Base-by-base conservation (phyloP, 2,888 invertebrate genomes). In the Ceraclea dissimilis region DNA sequence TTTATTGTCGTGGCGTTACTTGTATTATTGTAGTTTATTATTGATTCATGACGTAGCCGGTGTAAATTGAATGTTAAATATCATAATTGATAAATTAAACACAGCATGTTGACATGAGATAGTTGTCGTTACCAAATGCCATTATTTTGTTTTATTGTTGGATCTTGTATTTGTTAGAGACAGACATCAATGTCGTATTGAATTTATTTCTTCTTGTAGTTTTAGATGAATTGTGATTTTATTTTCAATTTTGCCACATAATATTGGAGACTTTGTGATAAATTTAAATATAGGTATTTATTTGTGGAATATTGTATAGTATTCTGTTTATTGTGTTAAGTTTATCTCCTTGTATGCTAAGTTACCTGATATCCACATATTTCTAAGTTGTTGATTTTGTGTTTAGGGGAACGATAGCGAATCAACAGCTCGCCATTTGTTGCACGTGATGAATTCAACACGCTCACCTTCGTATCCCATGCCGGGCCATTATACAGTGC, bases 381-480 rank as follows among this genome's bases (percentile, higher is more conserved):
- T 43, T 43, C 43, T 43, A 43, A 16, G 5, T 18, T 18, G 13
- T 19, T 19, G 16, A 19, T 18, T 46, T 2, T 8, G 18, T 46
- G 5, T 57, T 52, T 44, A 62, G 62, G 60, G 60, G 10, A 56
- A 54, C 39, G 56, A 52, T 18, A 53, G 52, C 21, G 60, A 56
- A 18, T 52, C 56, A 8, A 60, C 62, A 20, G 56, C 62, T n/a
- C 62, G 62, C 18, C 62, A 62, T 31, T 51, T 62, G 43, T 49
- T 58, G 13, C 60, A 62, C 33, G 58, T 62, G 16, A 58, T 62
- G 56, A 60, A 62, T 52, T 54, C 62, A n/a, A 58, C 62, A 16
- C 60, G 60, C 17, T 58, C 62, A n/a, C 56, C 58, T 70, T 75
- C 49, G 64, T 75, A 63, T 69, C 73, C n/a, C 67, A 75, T 34